Evolutionary conservation across 2,888 invertebrate species (phyloP), one percentile per base, ranked within the genome.

Genomic region (Meandrusa payeni): DNA sequence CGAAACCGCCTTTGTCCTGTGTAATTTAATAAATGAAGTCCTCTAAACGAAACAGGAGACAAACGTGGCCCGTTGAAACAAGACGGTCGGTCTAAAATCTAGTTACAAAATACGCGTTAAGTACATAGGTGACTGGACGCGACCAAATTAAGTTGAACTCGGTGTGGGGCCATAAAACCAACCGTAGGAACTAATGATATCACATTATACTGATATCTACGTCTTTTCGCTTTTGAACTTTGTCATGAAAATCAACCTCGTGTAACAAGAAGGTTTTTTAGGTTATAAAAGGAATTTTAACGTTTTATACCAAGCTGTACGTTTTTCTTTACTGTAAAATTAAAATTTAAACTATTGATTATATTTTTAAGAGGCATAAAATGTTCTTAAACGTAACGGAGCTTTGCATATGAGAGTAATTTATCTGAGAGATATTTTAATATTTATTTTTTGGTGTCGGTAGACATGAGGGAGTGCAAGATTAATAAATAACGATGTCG

Each of bases 101-200:
- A 42, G 43, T 65, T 64, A 64, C 58, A 63, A 63, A 69, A 69
- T 62, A 71, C 55, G 60, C 61, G 60, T 63, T 66, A 66, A 66
- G 57, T 57, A 63, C 61, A 47, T 55, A 59, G 57, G 51, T 55
- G 55, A 64, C 61, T 61, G 54, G 54, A 58, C 60, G 58, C 62
- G 50, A 61, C 64, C 55, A 59, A 67, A 68, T 63, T 70, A 66
- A 65, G 56, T 59, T 42, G 36, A 29, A 37, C 55, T 51, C 46
- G 47, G 40, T 13, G 7, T 52, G 39, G 31, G 56, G 62, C 66
- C 54, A 56, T 44, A 41, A 57, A 59, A 51, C 11, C 0, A 43
- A 56, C 60, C 57, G 32, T 43, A 24, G 40, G 31, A 40, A 38
- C 29, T 43, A 31, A 42, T 19, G 19, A 9, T 38, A n/a, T 13